These are phyloP conservation scores for Chelonoidis abingdonii DNA, from an alignment of 2,113 vertebrate genomes.

Conservation along the genomic window DNA sequence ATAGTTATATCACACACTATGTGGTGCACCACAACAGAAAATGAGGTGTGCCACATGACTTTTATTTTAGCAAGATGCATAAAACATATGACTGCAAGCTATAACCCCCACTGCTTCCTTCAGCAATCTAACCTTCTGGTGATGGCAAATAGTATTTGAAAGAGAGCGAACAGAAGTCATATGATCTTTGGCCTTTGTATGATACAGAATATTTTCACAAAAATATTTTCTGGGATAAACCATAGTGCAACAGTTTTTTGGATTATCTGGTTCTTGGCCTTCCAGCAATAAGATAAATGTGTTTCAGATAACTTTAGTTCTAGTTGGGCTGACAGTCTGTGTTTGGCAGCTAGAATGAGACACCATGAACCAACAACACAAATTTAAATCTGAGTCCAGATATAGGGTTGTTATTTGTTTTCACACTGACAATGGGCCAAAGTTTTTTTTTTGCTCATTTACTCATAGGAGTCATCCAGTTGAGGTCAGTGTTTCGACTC, in stretches of 20 bases:
- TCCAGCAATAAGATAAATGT: slow-evolving; percentile 49
- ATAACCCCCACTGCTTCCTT: slow-evolving; percentile 42
- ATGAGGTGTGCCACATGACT: slow-evolving; percentile 53
- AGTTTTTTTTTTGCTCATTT: neutral
- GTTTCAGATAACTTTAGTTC: slow-evolving; percentile 46
- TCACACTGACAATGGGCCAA: neutral
- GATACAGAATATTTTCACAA: slow-evolving; percentile 60
- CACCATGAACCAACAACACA: slow-evolving; percentile 54
- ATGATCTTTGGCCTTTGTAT: slow-evolving; percentile 67
- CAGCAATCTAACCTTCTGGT: slow-evolving; percentile 54
- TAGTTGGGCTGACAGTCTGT: slow-evolving; percentile 38
- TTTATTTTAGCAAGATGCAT: slow-evolving; percentile 56
- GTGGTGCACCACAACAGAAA: slow-evolving; percentile 50
- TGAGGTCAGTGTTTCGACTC: slow-evolving; percentile 33
- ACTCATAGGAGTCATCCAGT: slow-evolving; percentile 47
- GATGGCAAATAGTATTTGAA: slow-evolving; percentile 69
- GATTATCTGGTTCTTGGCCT: slow-evolving; percentile 37
- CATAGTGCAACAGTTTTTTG: slow-evolving; percentile 34
- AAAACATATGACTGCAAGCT: slow-evolving; percentile 45
- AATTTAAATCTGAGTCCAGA: slow-evolving; percentile 45
- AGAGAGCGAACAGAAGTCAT: slow-evolving; percentile 71
- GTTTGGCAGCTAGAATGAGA: slow-evolving; percentile 61
- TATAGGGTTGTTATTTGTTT: slow-evolving; percentile 33
- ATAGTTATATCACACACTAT: slow-evolving; percentile 53
- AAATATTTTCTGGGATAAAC: slow-evolving; percentile 52